Evolutionary conservation across 2,888 invertebrate species (phyloP).

Genomic region (Trimorus sp.): DNA sequence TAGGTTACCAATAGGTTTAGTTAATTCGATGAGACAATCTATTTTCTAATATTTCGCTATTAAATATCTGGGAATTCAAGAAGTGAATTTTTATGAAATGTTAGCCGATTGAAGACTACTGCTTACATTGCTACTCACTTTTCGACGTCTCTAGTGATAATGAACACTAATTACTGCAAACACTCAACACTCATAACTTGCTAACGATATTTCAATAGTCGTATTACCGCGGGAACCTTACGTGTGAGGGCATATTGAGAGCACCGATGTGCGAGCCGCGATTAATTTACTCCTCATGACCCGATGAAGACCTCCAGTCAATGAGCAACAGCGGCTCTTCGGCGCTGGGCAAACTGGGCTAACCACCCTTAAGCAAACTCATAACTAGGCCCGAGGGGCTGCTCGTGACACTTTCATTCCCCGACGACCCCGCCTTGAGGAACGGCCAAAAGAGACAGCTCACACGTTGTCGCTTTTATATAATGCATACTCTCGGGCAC

Average conservation of each 20-base stretch:
- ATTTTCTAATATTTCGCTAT: no score
- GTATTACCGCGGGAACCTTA: slow-evolving; percentile 30
- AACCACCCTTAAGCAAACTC: slow-evolving; percentile 74
- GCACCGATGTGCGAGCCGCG: slow-evolving; percentile 50
- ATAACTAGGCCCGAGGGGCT: slow-evolving; percentile 80
- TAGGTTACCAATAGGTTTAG: no score
- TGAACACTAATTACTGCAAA: slow-evolving; percentile 11
- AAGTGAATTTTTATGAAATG: no score
- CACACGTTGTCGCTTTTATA: slow-evolving; percentile 43
- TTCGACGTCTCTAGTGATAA: neutral
- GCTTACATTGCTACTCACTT: no score
- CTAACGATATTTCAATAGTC: slow-evolving; percentile 35
- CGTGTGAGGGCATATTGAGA: slow-evolving; percentile 25
- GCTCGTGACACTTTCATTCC: slow-evolving; percentile 80
- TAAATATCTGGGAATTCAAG: no score
- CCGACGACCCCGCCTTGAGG: slow-evolving; percentile 74
- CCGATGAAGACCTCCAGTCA: slow-evolving; percentile 75
- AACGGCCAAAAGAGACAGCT: slow-evolving; percentile 40
- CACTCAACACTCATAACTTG: slow-evolving; percentile 34
- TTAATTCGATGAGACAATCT: no score
- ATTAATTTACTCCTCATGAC: slow-evolving; percentile 70
- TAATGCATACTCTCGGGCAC: slow-evolving; percentile 38
- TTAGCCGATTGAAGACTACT: no score
- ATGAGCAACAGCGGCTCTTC: slow-evolving; percentile 67
- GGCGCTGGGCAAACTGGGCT: slow-evolving; percentile 44